Evolutionary conservation across 2,113 vertebrate species (phyloP).

Genomic region (Bolborhynchus lineola): DNA sequence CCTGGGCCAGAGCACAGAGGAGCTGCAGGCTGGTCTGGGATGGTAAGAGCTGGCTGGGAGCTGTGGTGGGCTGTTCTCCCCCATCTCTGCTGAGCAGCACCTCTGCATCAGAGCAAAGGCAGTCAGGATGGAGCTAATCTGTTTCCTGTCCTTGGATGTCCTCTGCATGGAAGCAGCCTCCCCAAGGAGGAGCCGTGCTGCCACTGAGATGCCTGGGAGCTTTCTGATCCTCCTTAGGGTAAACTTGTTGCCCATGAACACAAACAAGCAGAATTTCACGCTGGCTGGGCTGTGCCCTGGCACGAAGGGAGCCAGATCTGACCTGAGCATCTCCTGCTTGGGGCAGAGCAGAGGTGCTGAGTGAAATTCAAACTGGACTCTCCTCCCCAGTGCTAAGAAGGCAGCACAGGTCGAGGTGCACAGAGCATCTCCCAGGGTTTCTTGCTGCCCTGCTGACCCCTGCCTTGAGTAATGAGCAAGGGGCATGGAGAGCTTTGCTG

Average conservation of each 20-base stretch:
- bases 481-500: rapidly evolving
- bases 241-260: background rate
- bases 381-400: background rate
- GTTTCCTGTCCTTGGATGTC: background rate
- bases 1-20: rapidly evolving
- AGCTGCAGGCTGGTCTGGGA: background rate
- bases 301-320: background rate
- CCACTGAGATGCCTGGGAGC: background rate
- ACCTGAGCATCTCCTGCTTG: background rate
- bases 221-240: background rate
- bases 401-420: background rate
- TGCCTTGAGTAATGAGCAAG: background rate
- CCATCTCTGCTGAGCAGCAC: background rate
- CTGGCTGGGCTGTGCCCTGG: background rate
- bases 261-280: background rate
- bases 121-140: background rate
- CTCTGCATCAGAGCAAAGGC: background rate
- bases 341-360: background rate
- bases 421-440: background rate
- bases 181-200: background rate
- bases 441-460: background rate
- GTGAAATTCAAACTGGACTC: background rate
- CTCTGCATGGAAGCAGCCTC: background rate
- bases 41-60: background rate
- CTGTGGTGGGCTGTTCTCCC: background rate